Conservation (phyloP, 2,888 invertebrate species). For the Cantharis nigra region DNA sequence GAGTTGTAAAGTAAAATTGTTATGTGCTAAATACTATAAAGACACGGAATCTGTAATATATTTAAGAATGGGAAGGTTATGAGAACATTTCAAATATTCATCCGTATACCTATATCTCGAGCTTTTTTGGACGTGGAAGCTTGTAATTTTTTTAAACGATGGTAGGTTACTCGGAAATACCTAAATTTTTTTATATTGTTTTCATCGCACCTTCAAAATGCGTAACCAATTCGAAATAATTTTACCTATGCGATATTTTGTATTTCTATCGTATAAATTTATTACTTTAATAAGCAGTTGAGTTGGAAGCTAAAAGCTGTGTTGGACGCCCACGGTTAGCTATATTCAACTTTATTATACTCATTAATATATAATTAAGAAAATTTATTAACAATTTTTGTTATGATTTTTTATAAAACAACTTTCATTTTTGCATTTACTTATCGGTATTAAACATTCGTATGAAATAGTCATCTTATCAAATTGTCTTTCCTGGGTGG, state of each 20-base stretch:
- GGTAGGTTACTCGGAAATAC: not conserved
- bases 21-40: not conserved
- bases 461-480: not conserved
- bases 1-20: not conserved
- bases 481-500: not conserved
- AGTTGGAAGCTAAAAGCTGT: conserved; percentile 18
- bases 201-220: not conserved
- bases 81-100: not conserved
- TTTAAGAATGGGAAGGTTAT: not conserved
- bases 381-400: conserved; percentile 9
- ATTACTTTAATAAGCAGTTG: conserved; percentile 19
- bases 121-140: not conserved
- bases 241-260: conserved; percentile 1
- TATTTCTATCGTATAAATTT: conserved; percentile 14
- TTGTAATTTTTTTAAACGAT: not conserved
- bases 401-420: conserved; percentile 2
- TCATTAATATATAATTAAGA: conserved; percentile 23
- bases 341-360: conserved; percentile 22
- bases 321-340: conserved; percentile 19
- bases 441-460: not conserved
- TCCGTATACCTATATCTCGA: no score
- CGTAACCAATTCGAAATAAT: conserved; percentile 2
- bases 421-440: not conserved
- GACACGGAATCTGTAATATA: not conserved
- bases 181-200: not conserved